phyloP scores from a whole-genome alignment of 2,113 vertebrate species.

The Macrotus californicus region DNA sequence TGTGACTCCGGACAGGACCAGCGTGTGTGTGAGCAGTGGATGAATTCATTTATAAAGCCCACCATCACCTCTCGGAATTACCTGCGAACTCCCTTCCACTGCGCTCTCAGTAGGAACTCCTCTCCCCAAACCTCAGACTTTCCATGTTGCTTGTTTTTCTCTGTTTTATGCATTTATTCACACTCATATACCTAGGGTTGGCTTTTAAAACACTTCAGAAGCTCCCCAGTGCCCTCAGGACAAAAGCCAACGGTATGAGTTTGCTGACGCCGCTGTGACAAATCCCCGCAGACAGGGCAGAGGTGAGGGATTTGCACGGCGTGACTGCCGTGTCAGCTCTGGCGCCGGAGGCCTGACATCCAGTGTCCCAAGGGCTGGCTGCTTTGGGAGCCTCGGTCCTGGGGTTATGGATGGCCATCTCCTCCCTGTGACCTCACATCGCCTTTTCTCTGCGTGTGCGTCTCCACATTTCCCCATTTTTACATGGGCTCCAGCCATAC shows the following conservation, averaged over 20 bases:
- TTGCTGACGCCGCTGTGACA: fast-evolving
- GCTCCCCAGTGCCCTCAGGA: neutral
- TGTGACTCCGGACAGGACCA: no score
- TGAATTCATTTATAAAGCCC: neutral
- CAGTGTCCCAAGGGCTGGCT: fast-evolving
- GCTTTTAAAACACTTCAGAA: neutral
- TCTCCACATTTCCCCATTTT: neutral
- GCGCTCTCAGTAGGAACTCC: neutral
- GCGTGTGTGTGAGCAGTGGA: neutral
- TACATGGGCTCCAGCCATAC: neutral
- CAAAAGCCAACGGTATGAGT: fast-evolving
- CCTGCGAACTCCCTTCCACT: neutral
- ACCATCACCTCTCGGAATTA: neutral
- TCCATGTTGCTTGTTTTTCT: neutral
- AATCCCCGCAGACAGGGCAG: neutral
- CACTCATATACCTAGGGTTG: neutral
- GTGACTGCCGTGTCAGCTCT: no score
- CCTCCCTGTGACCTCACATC: neutral
- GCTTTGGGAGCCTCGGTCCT: neutral
- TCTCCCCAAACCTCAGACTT: fast-evolving
- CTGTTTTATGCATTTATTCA: neutral
- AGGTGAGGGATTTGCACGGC: neutral
- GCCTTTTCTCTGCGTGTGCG: neutral
- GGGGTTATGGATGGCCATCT: fast-evolving
- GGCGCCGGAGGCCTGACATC: neutral